phyloP scores from a whole-genome alignment of 2,888 invertebrate species.

The Hybos culiciformis region DNA sequence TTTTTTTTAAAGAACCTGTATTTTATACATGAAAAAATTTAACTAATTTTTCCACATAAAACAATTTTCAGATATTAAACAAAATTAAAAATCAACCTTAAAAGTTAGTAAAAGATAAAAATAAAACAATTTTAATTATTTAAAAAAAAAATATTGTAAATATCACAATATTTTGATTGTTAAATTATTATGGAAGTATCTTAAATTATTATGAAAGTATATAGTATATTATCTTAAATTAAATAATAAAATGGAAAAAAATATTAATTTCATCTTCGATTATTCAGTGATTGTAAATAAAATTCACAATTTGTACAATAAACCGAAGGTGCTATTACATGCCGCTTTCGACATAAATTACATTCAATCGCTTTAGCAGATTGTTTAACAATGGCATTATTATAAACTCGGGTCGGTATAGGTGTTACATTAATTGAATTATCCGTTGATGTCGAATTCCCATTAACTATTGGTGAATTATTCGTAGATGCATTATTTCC shows the following conservation, averaged over 20 bases:
- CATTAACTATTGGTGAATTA: constrained; percentile 27
- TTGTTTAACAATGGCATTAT: constrained; percentile 36
- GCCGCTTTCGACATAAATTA: constrained; percentile 76
- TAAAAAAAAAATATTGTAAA: constrained; percentile 15
- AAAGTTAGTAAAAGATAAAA: not conserved
- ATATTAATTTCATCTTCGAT: constrained; percentile 23
- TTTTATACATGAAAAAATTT: no score
- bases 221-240: not conserved
- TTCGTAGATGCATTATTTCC: constrained; percentile 12
- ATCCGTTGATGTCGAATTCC: constrained; percentile 21
- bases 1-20: no score
- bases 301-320: constrained; percentile 88
- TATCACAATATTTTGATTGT: constrained; percentile 15
- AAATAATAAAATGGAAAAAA: not conserved
- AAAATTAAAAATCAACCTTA: constrained; percentile 6
- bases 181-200: not conserved
- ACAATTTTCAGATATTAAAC: no score
- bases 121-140: not conserved
- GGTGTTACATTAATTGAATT: constrained; percentile 26
- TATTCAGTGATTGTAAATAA: constrained; percentile 58
- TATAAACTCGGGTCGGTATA: constrained; percentile 36
- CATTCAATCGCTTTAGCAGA: constrained; percentile 53
- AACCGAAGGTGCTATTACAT: constrained; percentile 58
- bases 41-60: no score
- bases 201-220: not conserved